Evolutionary conservation across 2,888 invertebrate species (phyloP), one percentile per base, ranked within the genome.

Genomic region (Aquatica leii): DNA sequence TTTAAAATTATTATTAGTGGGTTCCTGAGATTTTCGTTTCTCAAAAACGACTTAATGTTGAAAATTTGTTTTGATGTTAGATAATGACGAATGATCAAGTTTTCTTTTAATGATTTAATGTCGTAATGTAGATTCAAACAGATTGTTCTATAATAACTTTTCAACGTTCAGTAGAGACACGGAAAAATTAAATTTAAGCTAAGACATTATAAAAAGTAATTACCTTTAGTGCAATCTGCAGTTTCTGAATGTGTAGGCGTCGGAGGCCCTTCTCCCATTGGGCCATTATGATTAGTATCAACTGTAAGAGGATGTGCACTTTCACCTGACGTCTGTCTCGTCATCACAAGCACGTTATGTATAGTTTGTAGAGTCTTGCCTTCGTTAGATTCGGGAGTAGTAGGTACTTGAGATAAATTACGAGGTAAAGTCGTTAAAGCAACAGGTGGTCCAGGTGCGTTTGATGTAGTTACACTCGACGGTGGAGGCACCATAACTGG

Each of bases 171-270:
- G n/a, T n/a, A n/a, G n/a, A n/a, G n/a, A n/a, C n/a, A n/a, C n/a
- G n/a, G n/a, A n/a, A n/a, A n/a, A n/a, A n/a, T n/a, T n/a, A n/a
- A n/a, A n/a, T n/a, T n/a, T n/a, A 24, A 24, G 24, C 24, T 24
- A 24, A 6, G 24, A n/a, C n/a, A n/a, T n/a, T n/a, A n/a, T n/a
- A n/a, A n/a, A n/a, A n/a, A n/a, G 24, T 51, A 79, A 84, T 84
- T 82, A 90, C 90, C 82, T 83, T 89, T 90, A 74, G 85, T 80
- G 78, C 86, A 86, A 78, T 87, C 88, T 76, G 87, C 86, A 79
- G 86, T 88, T 84, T 90, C 87, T 71, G 91, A 91, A 82, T 90
- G 90, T 71, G 90, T 91, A n/a, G 91, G 91, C 69, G 91, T 91
- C 50, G 91, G 91, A 72, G 91, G 90, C 53, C 90, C 90, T 70